Base-by-base conservation (phyloP, 2,113 vertebrate species). In the Syrrhaptes paradoxus region DNA sequence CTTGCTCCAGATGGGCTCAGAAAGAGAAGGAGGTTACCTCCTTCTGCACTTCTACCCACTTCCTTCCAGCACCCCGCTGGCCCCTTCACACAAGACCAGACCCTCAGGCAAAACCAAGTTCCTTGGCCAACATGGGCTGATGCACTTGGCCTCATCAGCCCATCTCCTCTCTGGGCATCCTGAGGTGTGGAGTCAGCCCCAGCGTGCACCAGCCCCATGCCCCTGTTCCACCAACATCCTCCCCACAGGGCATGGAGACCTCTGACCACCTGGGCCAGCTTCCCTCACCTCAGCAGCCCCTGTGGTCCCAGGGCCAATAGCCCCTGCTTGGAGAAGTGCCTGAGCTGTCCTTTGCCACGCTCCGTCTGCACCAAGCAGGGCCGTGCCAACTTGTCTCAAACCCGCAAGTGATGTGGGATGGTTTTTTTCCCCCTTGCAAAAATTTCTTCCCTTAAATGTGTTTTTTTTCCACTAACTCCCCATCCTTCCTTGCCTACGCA, bases 311-410 rank as follows among this genome's bases (percentile, higher is more conserved):
- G 63, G 20, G 13, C 26, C 48, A 31, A 1, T 10, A 34, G 36
- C 83, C 49, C 31, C 63, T 66, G 41, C 1, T 0, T 10, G 55
- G 48, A 72, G 52, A 55, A 34, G n/a, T 41, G 28, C 24, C 36
- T 24, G 13, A 68, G 22, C 14, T 24, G 32, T 18, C n/a, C 52
- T 67, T 71, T 28, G 19, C 17, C 38, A 2, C 0, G 0, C 52
- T 65, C 1, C 0, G 4, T 21, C 66, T n/a, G 5, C 45, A 38
- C 17, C 0, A 0, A 55, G 20, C 32, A 21, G 17, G 11, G n/a
- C 38, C 0, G 1, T 0, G 2, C 19, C 2, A 2, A 10, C 32
- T 48, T 38, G 12, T 59, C 41, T 81, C 26, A 68, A 59, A 41
- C 17, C 9, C 24, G 8, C 22, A 28, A 17, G 10, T 62, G n/a